A percentile compares a stretch with the other conserved stretches of the same genome.
Conservation (phyloP, 2,113 vertebrate species). For the Corapipo altera region DNA sequence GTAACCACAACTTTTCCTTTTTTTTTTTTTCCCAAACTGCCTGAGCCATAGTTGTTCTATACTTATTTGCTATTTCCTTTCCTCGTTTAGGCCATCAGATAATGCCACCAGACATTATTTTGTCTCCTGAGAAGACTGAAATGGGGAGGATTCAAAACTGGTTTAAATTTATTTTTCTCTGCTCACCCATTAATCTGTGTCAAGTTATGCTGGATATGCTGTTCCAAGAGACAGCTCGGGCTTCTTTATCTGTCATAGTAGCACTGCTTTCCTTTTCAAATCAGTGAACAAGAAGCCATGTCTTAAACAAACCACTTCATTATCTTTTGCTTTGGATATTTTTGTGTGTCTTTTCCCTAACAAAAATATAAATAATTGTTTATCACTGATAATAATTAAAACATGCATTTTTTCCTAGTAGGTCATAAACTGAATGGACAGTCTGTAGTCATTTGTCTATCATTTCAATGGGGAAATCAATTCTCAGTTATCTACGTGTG, state of each 20-base stretch:
- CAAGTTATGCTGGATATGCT: not conserved
- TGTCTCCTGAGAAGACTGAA: not conserved
- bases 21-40: not conserved
- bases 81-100: not conserved
- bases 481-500: not conserved
- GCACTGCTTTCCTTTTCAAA: conserved; percentile 15
- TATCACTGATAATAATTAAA: not conserved
- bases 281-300: not conserved
- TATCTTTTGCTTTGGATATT: not conserved
- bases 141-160: not conserved
- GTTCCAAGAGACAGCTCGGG: not conserved
- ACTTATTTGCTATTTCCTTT: not conserved
- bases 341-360: not conserved
- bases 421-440: not conserved
- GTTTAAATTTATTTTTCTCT: not conserved
- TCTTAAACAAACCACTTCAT: not conserved
- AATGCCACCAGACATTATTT: not conserved
- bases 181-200: not conserved
- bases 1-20: not conserved
- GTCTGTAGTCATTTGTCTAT: not conserved
- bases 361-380: not conserved
- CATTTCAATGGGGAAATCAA: not conserved
- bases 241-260: not conserved
- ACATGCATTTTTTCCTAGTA: not conserved
- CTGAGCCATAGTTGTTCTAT: not conserved